Evolutionary conservation across 2,797 vertebrate species (phyloP), one percentile per base, ranked within the genome.

Genomic region (Aeoliscus strigatus): DNA sequence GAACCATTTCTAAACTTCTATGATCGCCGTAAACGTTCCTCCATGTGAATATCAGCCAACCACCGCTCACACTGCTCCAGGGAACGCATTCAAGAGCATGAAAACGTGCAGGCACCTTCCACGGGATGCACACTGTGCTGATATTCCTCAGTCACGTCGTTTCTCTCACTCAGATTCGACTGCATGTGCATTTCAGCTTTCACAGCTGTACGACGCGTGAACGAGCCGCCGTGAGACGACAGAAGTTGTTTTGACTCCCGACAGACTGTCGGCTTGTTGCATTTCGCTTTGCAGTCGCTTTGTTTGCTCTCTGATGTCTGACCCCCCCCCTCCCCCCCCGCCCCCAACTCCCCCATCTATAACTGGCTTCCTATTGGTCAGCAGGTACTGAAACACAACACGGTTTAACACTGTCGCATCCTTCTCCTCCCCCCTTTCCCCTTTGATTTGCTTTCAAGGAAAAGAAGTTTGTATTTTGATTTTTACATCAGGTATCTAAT

Each of bases 381-480:
- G 39, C 52, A 64, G 60, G 38, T 68, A 49, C 41, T 60, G 44
- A 60, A 45, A 54, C 53, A 41, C 45, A 62, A 57, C 48, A 18
- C 58, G 59, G 65, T 80, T 83, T 86, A 82, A 86, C 69, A 35
- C 66, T 80, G 68, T 73, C 43, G 75, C 79, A 82, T 84, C 81
- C 77, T n/a, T n/a, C 81, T 84, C 84, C 70, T 84, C 46, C 57
- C 75, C 71, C 83, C 77, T 81, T 86, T 84, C 88, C 81, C 79
- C 78, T 90, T 90, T 91, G 84, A 85, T 91, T 91, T 91, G 92
- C 92, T 86, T 86, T 90, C 92, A 92, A 94, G 93, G 93, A 94
- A 94, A 89, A 91, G 92, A 90, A 94, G 93, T 88, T 92, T 94
- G 87, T 94, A 94, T 92, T 94, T 94, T 93, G 93, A 94, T 94